Evolutionary conservation across 2,113 vertebrate genomes (phyloP).

Genomic region (Clupea harengus): DNA sequence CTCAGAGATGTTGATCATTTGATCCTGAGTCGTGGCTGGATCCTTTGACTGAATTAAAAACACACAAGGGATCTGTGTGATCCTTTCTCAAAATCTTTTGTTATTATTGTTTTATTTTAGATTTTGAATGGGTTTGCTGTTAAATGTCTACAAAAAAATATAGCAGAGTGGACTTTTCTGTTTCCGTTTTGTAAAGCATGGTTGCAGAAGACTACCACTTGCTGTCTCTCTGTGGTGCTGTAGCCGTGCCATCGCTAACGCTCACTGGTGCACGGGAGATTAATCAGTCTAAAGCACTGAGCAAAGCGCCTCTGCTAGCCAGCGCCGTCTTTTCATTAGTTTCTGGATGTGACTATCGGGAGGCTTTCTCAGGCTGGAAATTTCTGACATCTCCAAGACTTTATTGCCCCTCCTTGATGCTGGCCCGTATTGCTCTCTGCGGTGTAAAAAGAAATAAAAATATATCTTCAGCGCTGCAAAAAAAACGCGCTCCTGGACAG

Average conservation of each 20-base stretch:
- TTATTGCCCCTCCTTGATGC: slow-evolving; percentile 8
- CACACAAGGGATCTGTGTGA: not conserved
- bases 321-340: slow-evolving; percentile 23
- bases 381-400: slow-evolving; percentile 12
- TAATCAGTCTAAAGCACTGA: not conserved
- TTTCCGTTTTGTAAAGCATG: not conserved
- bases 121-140: not conserved
- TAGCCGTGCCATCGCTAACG: not conserved
- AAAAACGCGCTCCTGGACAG: not conserved
- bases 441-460: not conserved
- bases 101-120: not conserved
- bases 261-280: not conserved
- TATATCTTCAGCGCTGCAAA: not conserved
- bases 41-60: no score
- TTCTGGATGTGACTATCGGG: not conserved
- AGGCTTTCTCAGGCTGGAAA: not conserved
- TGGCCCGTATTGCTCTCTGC: not conserved
- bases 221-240: not conserved
- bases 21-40: no score
- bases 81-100: not conserved
- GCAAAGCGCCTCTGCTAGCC: not conserved
- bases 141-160: not conserved
- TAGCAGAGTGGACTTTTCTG: not conserved
- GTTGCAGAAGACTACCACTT: not conserved
- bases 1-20: no score